Evolutionary conservation across 1,140 invertebrate genomes (phyloP).

Genomic region (Cecropterus lyciades): DNA sequence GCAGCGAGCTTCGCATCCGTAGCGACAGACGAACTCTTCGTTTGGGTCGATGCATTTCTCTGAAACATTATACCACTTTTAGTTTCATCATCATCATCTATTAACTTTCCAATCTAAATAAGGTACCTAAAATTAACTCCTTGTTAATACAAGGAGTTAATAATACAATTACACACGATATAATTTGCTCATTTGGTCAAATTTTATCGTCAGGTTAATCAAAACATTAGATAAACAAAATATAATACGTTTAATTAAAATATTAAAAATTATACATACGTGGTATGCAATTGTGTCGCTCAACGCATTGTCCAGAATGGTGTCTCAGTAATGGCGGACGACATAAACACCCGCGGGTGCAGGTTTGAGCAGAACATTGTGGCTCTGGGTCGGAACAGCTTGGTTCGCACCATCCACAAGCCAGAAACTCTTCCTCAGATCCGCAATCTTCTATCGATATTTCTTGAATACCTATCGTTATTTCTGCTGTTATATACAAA

Average conservation of each 20-base stretch:
- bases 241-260: neutral
- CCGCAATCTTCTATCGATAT: conserved; percentile 61
- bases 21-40: conserved; percentile 64
- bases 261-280: conserved; percentile 43
- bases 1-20: conserved; percentile 63
- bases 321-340: conserved; percentile 60
- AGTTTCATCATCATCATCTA: no score
- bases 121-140: no score
- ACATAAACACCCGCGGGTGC: conserved; percentile 66
- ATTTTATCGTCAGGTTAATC: no score
- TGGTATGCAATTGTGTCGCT: conserved; percentile 53
- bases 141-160: no score
- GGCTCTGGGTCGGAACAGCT: conserved; percentile 59
- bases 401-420: conserved; percentile 71
- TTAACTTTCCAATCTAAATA: no score
- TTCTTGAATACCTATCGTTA: conserved; percentile 46
- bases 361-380: conserved; percentile 50
- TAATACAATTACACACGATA: no score
- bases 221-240: no score
- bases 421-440: conserved; percentile 60
- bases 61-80: conserved; percentile 44
- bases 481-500: conserved; percentile 44
- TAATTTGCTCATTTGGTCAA: no score
- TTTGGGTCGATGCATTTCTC: conserved; percentile 55
- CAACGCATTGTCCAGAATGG: conserved; percentile 60